A percentile compares a stretch with the other conserved stretches of the same genome.
phyloP scores from a whole-genome alignment of 1,140 invertebrate species.

The Prorops nasuta region DNA sequence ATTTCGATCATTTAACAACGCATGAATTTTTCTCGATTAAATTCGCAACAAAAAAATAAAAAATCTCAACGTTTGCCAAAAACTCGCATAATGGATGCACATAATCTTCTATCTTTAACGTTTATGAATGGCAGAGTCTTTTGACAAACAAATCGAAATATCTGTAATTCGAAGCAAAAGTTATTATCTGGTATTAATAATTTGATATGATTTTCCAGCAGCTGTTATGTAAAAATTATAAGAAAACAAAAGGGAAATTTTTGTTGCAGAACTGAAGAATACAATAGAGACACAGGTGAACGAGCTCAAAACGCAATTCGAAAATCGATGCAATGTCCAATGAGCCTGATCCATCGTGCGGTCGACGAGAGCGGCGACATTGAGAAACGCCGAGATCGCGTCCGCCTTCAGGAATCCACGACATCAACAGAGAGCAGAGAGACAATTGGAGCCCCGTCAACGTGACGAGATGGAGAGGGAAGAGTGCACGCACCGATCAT shows the following conservation, averaged over 20 bases:
- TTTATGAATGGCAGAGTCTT: too few species aligned
- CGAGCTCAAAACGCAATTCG: conserved; percentile 90
- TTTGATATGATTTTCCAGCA: too few species aligned
- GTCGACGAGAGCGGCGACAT: conserved; percentile 33
- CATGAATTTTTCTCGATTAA: too few species aligned
- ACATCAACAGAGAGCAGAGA: conserved; percentile 26
- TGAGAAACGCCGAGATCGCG: conserved; percentile 32
- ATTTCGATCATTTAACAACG: too few species aligned
- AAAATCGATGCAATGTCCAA: conserved; percentile 91
- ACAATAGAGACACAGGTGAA: conserved; percentile 92
- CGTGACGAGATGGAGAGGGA: background rate
- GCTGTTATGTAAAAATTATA: too few species aligned
- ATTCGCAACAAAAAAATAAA: too few species aligned
- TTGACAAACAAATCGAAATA: too few species aligned
- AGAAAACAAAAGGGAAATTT: too few species aligned
- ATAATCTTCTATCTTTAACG: background rate
- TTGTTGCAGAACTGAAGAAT: conserved; percentile 87
- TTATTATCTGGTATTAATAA: too few species aligned
- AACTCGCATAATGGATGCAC: background rate
- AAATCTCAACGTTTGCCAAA: too few species aligned
- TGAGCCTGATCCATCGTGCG: conserved; percentile 56
- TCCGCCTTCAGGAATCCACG: conserved; percentile 24
- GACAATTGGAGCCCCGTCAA: conserved; percentile 11
- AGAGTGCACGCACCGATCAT: background rate
- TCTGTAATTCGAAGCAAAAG: too few species aligned